Percentiles rank a stretch among this genome's conserved stretches.
These are phyloP conservation scores for Kradibia gibbosae DNA, from an alignment of 1,140 invertebrate genomes.

Conservation along the genomic window DNA sequence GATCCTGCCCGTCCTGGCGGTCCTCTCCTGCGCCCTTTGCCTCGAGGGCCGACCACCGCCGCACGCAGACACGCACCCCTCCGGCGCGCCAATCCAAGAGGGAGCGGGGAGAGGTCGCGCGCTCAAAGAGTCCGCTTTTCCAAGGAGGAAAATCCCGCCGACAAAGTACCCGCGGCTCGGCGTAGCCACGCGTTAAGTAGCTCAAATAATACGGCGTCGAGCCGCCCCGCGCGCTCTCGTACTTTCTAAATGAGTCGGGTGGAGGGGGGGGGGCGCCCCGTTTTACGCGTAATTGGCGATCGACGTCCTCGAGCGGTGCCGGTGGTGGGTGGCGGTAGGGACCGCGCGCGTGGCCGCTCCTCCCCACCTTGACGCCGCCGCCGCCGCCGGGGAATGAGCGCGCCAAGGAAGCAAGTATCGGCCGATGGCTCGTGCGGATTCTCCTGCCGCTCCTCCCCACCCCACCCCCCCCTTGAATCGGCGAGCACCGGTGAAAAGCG, in stretches of 20 bases:
- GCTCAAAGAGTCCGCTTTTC: no score
- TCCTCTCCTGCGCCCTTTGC: no score
- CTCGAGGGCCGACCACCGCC: no score
- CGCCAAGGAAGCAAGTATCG: background rate
- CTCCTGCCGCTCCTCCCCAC: background rate
- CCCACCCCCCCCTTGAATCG: background rate
- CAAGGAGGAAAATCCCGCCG: no score
- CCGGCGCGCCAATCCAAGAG: background rate
- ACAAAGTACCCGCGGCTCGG: background rate
- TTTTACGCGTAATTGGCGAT: background rate
- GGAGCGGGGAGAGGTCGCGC: no score
- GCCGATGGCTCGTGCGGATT: background rate
- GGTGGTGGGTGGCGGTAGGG: no score
- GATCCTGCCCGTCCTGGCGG: no score
- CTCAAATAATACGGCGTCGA: constrained; percentile 20
- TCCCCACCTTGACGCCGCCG: background rate
- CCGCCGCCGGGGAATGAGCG: no score
- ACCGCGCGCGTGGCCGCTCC: background rate
- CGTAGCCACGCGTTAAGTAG: constrained; percentile 1
- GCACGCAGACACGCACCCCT: background rate
- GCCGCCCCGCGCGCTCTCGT: background rate
- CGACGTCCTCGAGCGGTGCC: background rate
- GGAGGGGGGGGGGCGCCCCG: background rate
- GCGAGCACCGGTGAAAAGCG: background rate
- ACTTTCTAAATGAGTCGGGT: constrained; percentile 6